Evolutionary conservation across 2,888 invertebrate species (phyloP), one percentile per base, ranked within the genome.

Genomic region (Phortica magna): DNA sequence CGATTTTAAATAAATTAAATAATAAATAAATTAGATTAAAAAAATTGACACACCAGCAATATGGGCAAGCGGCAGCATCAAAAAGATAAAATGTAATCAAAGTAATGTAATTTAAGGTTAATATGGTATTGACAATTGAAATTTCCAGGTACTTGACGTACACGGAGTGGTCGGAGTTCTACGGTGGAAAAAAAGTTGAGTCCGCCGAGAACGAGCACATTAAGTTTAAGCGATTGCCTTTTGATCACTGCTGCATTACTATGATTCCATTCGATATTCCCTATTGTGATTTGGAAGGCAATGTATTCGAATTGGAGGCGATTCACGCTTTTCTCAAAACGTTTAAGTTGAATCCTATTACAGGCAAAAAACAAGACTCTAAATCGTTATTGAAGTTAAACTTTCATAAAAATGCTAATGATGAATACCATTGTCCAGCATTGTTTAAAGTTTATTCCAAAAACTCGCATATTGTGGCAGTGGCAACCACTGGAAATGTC

Each of bases 51-150:
- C 74, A 2, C 7, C 64, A 59, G 0, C 84, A 96, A 94, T 90
- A 98, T 98, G 98, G 98, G 98, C 83, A 98, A 98, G 93, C 93
- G 96, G 83, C 98, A 98, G 89, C 98, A 98, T 93, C 98, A 98
- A 90, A 98, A 98, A 89, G 98, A 98, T 93, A 98, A 98, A 95
- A 96, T 98, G 97, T 96, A 93, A 92, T 93, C 90, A 53, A 74
- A 7, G 65, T 17, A 19, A 3, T 48, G 68, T n/a, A 17, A 31
- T 39, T 55, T 64, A 39, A 22, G 42, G 31, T 10, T 6, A 10
- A 5, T 48, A 17, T 70, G 14, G 1, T n/a, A 17, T 42, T 48
- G 48, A 9, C 1, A n/a, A 43, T 70, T 39, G 3, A 48, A 31
- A 4, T 73, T 76, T 75, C 0, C n/a, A 91, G 91, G 91, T 91